These are phyloP conservation scores for Dermochelys coriacea DNA, from an alignment of 2,797 vertebrate species.

Conservation along the genomic window DNA sequence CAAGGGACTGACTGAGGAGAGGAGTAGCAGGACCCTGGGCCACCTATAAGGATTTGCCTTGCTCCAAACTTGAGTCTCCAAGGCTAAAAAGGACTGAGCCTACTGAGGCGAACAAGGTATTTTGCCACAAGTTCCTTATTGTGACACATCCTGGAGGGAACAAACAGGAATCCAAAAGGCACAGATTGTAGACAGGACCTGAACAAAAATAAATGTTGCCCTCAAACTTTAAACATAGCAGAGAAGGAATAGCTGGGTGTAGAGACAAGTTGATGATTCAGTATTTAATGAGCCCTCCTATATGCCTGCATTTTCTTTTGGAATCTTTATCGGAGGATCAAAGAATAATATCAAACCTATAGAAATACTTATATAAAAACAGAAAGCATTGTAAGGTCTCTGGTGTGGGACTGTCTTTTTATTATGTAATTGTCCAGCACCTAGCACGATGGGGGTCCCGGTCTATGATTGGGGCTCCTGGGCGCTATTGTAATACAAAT, in stretches of 20 bases:
- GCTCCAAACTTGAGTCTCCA: no score
- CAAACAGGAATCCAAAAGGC: neutral
- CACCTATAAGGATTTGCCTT: no score
- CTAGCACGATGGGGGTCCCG: neutral
- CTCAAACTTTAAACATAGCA: neutral
- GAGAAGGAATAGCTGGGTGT: constrained; percentile 19
- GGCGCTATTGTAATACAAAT: neutral
- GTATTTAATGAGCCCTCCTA: constrained; percentile 2
- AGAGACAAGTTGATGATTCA: constrained; percentile 1
- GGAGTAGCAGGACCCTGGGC: no score
- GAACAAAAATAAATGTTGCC: neutral
- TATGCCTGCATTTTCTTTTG: constrained; percentile 27
- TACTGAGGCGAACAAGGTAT: no score
- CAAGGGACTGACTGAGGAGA: no score
- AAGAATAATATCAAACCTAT: constrained; percentile 22
- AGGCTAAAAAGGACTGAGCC: no score
- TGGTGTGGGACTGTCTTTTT: no score
- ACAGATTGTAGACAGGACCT: neutral
- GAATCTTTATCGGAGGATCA: constrained; percentile 38
- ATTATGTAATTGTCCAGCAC: neutral
- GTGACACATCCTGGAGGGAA: neutral
- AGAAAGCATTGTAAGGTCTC: neutral
- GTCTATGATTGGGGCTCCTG: neutral
- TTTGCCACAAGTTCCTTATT: neutral
- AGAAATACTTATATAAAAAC: neutral